Conservation (phyloP, 2,113 vertebrate genomes). For the Alethe castanea region DNA sequence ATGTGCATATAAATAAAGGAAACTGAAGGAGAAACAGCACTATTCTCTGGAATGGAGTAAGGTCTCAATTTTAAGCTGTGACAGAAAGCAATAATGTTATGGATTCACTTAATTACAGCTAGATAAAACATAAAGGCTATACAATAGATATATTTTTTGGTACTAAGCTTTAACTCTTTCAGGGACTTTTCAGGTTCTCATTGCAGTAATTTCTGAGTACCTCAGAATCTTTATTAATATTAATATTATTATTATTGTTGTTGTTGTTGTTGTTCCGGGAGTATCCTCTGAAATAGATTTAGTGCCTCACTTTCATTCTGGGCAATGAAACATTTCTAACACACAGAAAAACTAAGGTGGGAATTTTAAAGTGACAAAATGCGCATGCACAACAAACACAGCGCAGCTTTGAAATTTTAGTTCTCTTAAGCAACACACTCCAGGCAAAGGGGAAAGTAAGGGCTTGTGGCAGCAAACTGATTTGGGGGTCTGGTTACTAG, state of each 20-base stretch:
- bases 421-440: background rate
- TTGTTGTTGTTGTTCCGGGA: background rate
- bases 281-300: background rate
- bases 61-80: constrained; percentile 3
- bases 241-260: background rate
- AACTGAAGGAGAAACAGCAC: background rate
- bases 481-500: background rate
- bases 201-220: background rate
- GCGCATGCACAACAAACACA: background rate
- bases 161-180: background rate
- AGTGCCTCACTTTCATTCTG: background rate
- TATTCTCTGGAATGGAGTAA: background rate
- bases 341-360: background rate
- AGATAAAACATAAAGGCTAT: constrained; percentile 18
- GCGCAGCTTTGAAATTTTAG: background rate
- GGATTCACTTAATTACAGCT: constrained; percentile 42
- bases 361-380: background rate
- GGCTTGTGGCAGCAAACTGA: background rate
- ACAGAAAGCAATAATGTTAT: constrained; percentile 21
- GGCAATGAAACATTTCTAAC: background rate
- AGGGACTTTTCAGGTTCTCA: background rate
- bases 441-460: background rate
- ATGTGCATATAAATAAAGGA: background rate
- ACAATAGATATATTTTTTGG: background rate
- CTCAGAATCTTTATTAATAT: too few relatives aligned